Evolutionary conservation across 2,797 vertebrate species (phyloP).

Genomic region (Manis pentadactyla): DNA sequence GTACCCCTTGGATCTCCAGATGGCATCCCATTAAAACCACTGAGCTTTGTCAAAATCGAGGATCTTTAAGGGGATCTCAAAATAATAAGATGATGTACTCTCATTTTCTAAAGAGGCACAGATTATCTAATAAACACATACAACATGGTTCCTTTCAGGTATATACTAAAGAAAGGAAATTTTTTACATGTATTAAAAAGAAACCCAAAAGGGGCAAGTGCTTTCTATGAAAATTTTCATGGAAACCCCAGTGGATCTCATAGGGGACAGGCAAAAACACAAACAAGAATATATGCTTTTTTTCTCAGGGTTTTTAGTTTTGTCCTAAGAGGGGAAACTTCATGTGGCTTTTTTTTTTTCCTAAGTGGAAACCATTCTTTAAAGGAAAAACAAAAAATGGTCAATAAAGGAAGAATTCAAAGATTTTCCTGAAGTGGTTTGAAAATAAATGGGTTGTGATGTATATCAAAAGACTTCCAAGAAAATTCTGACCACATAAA

Average conservation of each 20-base stretch:
- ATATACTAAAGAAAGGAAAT: background rate
- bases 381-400: background rate
- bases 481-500: constrained; percentile 54
- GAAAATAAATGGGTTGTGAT: constrained; percentile 42
- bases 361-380: constrained; percentile 29
- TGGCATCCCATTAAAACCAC: background rate
- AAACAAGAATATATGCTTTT: background rate
- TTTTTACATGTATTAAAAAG: background rate
- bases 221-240: constrained; percentile 18
- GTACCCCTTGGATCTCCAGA: background rate
- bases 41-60: constrained; percentile 37
- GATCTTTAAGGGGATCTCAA: background rate
- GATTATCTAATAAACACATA: background rate
- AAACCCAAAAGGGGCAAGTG: constrained; percentile 36
- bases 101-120: background rate
- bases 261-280: background rate
- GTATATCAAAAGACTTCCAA: constrained; percentile 17
- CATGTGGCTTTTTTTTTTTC: background rate
- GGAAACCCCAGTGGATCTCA: background rate
- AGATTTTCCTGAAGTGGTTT: background rate
- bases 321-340: background rate
- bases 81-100: constrained; percentile 13
- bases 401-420: constrained; percentile 26
- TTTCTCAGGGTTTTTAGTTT: background rate
- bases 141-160: background rate